Evolutionary conservation across 2,888 invertebrate species (phyloP).

Genomic region (Ophonus ardosiacus): DNA sequence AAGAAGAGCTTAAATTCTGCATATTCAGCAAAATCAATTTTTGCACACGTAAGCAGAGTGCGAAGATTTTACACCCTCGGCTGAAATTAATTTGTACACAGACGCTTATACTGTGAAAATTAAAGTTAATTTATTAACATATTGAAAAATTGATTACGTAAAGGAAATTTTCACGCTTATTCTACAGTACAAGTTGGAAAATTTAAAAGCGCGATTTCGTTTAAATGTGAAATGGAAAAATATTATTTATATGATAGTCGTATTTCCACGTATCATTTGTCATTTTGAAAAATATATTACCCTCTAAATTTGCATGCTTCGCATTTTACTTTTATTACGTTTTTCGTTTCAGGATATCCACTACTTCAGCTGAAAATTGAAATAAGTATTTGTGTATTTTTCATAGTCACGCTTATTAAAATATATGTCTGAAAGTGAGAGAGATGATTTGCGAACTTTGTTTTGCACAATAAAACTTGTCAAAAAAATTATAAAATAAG

Average conservation of each 20-base stretch:
- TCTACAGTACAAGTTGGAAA: background rate
- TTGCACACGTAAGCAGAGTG: background rate
- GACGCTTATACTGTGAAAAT: background rate
- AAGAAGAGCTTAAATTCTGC: constrained; percentile 33
- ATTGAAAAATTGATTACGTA: background rate
- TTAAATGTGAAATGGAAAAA: background rate
- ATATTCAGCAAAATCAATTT: constrained; percentile 36
- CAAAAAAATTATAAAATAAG: too few relatives aligned
- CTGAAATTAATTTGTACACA: background rate
- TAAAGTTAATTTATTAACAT: background rate
- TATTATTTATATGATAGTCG: background rate
- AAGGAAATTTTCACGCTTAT: background rate
- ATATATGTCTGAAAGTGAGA: background rate
- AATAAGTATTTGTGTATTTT: background rate
- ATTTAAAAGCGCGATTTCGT: background rate
- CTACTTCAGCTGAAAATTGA: background rate
- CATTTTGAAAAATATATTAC: constrained; percentile 13
- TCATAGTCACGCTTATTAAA: background rate
- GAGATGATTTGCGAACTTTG: too few relatives aligned
- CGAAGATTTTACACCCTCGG: background rate
- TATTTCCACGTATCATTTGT: constrained; percentile 7
- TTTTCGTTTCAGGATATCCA: background rate
- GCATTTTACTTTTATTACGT: background rate
- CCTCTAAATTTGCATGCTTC: background rate
- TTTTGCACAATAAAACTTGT: too few relatives aligned